Conservation (phyloP, 2,797 vertebrate species). For the Astyanax mexicanus region DNA sequence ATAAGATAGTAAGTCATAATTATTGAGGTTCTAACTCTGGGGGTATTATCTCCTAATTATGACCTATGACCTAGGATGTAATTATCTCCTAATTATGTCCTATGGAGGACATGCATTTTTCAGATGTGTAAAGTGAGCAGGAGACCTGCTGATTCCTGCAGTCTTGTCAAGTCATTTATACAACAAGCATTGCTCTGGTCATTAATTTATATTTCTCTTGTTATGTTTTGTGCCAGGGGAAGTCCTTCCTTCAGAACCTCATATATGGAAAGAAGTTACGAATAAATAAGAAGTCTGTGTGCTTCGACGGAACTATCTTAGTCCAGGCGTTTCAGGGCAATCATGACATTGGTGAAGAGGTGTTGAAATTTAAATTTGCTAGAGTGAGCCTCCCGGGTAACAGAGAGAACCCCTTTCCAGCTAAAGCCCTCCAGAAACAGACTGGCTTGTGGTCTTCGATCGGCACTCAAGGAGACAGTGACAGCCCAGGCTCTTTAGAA, state of each 20-base stretch:
- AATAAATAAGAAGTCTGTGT: slow-evolving; percentile 73
- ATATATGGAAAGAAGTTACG: slow-evolving; percentile 81
- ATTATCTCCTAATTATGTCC: too few species aligned
- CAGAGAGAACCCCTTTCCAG: slow-evolving; percentile 50
- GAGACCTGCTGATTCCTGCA: too few species aligned
- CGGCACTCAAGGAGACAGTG: slow-evolving; percentile 39
- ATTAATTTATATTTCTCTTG: background rate
- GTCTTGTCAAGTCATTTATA: too few species aligned
- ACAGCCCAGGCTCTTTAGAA: slow-evolving; percentile 10
- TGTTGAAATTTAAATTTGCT: slow-evolving; percentile 80
- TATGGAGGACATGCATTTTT: too few species aligned
- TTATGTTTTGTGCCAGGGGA: slow-evolving; percentile 68
- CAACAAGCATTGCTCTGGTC: background rate
- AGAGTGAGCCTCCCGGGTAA: slow-evolving; percentile 61
- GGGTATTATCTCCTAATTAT: too few species aligned
- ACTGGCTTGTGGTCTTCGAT: slow-evolving; percentile 58
- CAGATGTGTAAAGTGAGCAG: too few species aligned
- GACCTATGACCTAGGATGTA: too few species aligned
- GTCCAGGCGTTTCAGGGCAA: slow-evolving; percentile 74
- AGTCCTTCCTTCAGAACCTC: slow-evolving; percentile 78
- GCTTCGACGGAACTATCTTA: slow-evolving; percentile 76
- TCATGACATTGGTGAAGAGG: slow-evolving; percentile 79
- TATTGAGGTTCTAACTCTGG: too few species aligned
- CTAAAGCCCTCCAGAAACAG: slow-evolving; percentile 58
- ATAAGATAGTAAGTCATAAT: too few species aligned